These are phyloP conservation scores for Gymnoscelis rufifasciata DNA, from an alignment of 2,888 invertebrate genomes.

Conservation along the genomic window DNA sequence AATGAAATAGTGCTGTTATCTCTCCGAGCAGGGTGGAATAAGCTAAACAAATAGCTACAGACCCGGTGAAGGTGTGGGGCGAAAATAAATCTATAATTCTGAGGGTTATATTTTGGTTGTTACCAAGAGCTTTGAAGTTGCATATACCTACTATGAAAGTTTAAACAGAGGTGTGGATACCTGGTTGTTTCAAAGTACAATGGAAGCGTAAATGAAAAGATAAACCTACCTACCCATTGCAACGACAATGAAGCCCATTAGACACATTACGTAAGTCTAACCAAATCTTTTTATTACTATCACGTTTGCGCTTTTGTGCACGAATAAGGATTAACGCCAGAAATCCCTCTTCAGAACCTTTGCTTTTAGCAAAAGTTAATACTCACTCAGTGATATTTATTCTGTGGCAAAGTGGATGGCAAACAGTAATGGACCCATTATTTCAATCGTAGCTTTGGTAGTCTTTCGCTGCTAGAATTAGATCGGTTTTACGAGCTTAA, in stretches of 20 bases:
- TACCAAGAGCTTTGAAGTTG: too few species aligned
- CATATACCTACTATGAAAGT: too few species aligned
- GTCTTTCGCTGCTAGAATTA: slow-evolving; percentile 12
- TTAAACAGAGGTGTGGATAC: too few species aligned
- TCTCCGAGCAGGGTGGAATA: slow-evolving; percentile 47
- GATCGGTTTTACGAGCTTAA: slow-evolving; percentile 9
- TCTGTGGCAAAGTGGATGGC: slow-evolving; percentile 21
- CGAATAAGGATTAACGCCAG: slow-evolving; percentile 25
- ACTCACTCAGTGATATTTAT: slow-evolving; percentile 5
- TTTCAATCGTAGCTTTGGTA: slow-evolving; percentile 19
- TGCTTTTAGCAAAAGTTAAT: slow-evolving; percentile 17
- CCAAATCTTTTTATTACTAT: slow-evolving; percentile 4
- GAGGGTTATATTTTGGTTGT: not conserved
- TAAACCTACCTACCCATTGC: too few species aligned
- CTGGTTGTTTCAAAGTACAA: too few species aligned
- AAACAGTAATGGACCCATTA: slow-evolving; percentile 28
- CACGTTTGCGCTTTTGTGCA: slow-evolving; percentile 7
- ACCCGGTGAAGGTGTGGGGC: slow-evolving; percentile 6
- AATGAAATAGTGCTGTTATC: slow-evolving; percentile 65
- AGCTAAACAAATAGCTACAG: slow-evolving; percentile 57
- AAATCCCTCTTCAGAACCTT: slow-evolving; percentile 14
- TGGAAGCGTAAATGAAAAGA: too few species aligned
- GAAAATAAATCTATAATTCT: slow-evolving; percentile 5
- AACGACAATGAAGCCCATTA: not conserved
- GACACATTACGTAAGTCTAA: not conserved